Conservation (phyloP, 2,113 vertebrate genomes). For the Cisticola juncidis region DNA sequence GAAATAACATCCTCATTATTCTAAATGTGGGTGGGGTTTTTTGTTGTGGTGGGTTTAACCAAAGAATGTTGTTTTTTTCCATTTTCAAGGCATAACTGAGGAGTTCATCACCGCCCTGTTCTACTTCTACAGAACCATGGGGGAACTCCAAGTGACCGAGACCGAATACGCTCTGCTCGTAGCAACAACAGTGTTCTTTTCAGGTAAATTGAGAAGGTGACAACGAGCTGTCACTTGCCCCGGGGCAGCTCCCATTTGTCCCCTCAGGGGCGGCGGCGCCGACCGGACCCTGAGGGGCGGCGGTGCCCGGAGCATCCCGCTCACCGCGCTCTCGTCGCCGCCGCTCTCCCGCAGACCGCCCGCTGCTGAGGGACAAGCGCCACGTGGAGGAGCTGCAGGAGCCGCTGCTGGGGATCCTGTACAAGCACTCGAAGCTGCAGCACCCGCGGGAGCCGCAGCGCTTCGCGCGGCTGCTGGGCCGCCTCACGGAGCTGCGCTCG, state of each 20-base stretch:
- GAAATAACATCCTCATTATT: not conserved
- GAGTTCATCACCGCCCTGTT: constrained; percentile 85
- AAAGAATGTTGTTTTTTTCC: not conserved
- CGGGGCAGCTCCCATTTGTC: not conserved
- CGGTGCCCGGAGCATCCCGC: not conserved
- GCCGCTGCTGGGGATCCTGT: constrained; percentile 86
- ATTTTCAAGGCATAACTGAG: constrained; percentile 78
- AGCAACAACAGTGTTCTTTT: constrained; percentile 88
- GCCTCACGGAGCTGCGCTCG: constrained; percentile 88
- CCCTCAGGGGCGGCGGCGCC: not conserved
- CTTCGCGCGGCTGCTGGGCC: constrained; percentile 85
- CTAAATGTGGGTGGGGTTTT: not conserved
- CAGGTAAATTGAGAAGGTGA: constrained; percentile 74
- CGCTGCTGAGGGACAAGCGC: constrained; percentile 80
- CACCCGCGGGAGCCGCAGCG: constrained; percentile 81
- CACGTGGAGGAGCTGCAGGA: constrained; percentile 90
- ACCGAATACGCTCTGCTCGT: constrained; percentile 89
- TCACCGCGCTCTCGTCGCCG: not conserved
- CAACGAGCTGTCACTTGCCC: not conserved
- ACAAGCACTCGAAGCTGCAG: constrained; percentile 78
- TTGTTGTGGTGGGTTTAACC: not conserved
- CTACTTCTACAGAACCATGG: constrained; percentile 93
- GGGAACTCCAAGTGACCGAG: constrained; percentile 82
- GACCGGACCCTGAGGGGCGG: not conserved
- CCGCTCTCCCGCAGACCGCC: constrained; percentile 74